Percentiles rank a stretch among this genome's conserved stretches.
Conservation (phyloP, 2,797 vertebrate genomes). For the Acanthurus lineatus region DNA sequence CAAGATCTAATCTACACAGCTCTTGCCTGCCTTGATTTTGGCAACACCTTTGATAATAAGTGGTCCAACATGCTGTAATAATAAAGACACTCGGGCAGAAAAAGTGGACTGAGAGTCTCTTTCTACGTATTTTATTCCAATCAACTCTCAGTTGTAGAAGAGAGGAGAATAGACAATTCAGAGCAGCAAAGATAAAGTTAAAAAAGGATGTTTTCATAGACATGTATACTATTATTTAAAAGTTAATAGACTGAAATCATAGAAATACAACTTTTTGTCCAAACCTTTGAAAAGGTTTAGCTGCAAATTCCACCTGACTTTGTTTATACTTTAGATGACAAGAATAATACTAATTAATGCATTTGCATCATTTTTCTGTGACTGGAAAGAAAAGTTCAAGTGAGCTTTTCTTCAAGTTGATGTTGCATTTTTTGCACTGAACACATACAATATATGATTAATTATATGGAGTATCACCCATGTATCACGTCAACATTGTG, state of each 20-base stretch:
- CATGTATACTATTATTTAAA: too few relatives aligned
- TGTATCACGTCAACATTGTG: background rate
- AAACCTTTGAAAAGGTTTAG: background rate
- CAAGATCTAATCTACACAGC: too few relatives aligned
- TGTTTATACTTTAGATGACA: background rate
- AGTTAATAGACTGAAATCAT: too few relatives aligned
- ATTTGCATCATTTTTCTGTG: too few relatives aligned
- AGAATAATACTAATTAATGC: background rate
- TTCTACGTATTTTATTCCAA: slow-evolving; percentile 3
- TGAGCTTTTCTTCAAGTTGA: background rate
- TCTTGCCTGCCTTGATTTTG: slow-evolving; percentile 15
- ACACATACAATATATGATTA: too few relatives aligned
- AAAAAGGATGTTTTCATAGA: too few relatives aligned
- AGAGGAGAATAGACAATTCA: too few relatives aligned
- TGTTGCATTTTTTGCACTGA: background rate
- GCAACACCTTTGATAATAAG: slow-evolving; percentile 24
- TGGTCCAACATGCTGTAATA: slow-evolving; percentile 22
- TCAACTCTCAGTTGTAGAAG: slow-evolving; percentile 1
- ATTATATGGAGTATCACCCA: too few relatives aligned
- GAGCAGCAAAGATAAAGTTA: too few relatives aligned
- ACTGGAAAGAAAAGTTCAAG: too few relatives aligned
- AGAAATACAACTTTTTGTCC: background rate
- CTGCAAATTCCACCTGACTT: background rate
- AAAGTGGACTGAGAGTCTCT: background rate
- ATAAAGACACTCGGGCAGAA: slow-evolving; percentile 4